Base-by-base conservation (phyloP, 2,797 vertebrate genomes). In the Botia kubotai region DNA sequence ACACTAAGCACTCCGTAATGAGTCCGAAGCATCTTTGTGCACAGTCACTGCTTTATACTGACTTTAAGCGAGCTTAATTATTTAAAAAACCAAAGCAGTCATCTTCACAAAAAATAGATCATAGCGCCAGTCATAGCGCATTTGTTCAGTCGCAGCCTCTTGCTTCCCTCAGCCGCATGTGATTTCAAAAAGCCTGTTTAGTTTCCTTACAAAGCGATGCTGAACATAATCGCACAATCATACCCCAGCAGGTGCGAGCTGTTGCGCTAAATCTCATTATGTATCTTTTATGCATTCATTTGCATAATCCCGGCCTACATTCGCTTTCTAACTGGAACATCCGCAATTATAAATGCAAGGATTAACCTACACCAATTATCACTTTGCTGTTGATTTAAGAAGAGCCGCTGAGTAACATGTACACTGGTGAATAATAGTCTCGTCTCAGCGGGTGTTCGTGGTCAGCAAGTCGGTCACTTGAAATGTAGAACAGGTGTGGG, bases 201-300 rank as follows among this genome's bases (percentile, higher is more conserved):
- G 36, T 39, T 33, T 48, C 36, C 63, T 67, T 68, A 76, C 58
- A 2, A 12, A 72, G 67, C 23, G 36, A 82, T 85, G 73, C 48
- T 13, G 55, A 77, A 75, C 79, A 48, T 83, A 83, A 83, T 85
- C 78, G 46, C 43, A 66, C 72, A 84, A 84, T 86, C 70, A 72
- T 62, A 57, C 65, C 80, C 36, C 60, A 74, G 74, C 83, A 82
- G 85, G 83, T 82, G 83, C 77, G 46, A 74, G 66, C 77, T 71
- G 77, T 80, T 75, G 57, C 81, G 75, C 75, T 86, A 84, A 84
- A 84, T 84, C 74, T 80, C 80, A 86, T 84, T 86, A 84, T 71
- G 74, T 72, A 60, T 77, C 76, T 82, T 84, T 84, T 84, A 86
- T 84, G 80, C 70, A 48, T 81, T 80, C n/a, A 80, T 86, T 84